These are phyloP conservation scores for Hydriomena furcata DNA, from an alignment of 2,888 invertebrate species.

Conservation along the genomic window DNA sequence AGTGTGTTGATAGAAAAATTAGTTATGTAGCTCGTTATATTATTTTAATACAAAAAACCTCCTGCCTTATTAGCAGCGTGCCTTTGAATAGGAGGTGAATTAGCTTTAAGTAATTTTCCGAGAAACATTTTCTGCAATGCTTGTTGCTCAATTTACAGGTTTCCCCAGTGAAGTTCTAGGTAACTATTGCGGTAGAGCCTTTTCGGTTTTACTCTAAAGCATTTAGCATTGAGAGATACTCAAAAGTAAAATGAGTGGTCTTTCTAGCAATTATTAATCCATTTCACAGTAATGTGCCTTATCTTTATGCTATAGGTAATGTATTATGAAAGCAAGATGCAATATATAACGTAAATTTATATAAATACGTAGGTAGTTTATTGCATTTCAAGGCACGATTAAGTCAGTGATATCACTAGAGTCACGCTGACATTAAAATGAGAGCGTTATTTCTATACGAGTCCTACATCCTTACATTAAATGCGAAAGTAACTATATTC, in stretches of 20 bases:
- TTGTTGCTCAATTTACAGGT: slow-evolving; percentile 23
- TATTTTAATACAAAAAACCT: neutral
- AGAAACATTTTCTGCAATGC: slow-evolving; percentile 17
- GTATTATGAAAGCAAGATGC: neutral
- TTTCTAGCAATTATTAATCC: neutral
- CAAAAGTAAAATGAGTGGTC: neutral
- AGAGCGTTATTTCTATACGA: too few species aligned
- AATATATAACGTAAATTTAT: neutral
- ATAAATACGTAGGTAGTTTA: too few species aligned
- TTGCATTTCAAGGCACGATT: neutral
- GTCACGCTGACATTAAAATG: too few species aligned
- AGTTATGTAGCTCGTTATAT: neutral
- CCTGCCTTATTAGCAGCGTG: neutral
- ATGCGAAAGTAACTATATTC: too few species aligned
- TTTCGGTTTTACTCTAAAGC: neutral
- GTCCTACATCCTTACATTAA: too few species aligned
- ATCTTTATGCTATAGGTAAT: neutral
- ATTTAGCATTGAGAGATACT: neutral
- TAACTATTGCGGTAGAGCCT: neutral
- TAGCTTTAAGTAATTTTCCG: slow-evolving; percentile 17
- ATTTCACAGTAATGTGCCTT: neutral
- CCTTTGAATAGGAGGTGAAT: neutral
- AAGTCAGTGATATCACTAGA: too few species aligned
- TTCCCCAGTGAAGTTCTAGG: slow-evolving; percentile 14
- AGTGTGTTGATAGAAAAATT: too few species aligned